Base-by-base conservation (phyloP, 2,113 vertebrate species). In the Triplophysa rosa region DNA sequence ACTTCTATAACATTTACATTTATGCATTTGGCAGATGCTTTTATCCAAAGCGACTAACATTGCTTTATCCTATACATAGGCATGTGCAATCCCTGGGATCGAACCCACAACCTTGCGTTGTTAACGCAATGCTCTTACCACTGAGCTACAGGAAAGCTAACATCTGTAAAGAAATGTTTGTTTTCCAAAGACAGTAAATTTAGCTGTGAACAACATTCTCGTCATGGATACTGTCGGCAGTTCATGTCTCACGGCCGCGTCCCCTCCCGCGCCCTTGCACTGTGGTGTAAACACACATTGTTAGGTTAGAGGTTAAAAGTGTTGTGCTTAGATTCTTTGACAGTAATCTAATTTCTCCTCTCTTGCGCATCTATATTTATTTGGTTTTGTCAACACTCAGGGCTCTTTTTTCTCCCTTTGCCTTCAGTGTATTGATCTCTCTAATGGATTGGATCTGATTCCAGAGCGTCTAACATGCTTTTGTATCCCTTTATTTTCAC, bases 391-490 rank as follows among this genome's bases (percentile, higher is more conserved):
- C 93, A 94, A 94, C 94, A 91, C 92, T 96, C 90, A 89, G 83
- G 72, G 91, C 89, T 91, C 87, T 87, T 89, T 86, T 89, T 87
- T 88, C 88, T 84, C 87, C 87, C 90, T 90, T 87, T 83, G 87
- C 91, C 89, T 89, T 85, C 87, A 85, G 91, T 83, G 91, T 97
- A 97, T 97, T 92, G 96, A 96, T 96, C 91, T 91, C 87, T 87
- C 93, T 97, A 97, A 97, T 97, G 95, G 95, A 96, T 94, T 94
- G 94, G 94, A 95, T 96, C 95, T 93, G 92, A 95, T 96, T 96
- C 95, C 95, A 94, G 94, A 91, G 92, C 92, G 92, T 95, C 93
- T 91, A 88, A 95, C 84, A 90, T 92, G 94, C 92, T 95, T 93
- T 94, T 91, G 92, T 92, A 93, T 94, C 93, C 93, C 94, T 71